Percentiles rank a stretch among this genome's conserved stretches.
These are phyloP conservation scores for Pyrrhosoma nymphula DNA, from an alignment of 2,888 invertebrate genomes.

Conservation along the genomic window DNA sequence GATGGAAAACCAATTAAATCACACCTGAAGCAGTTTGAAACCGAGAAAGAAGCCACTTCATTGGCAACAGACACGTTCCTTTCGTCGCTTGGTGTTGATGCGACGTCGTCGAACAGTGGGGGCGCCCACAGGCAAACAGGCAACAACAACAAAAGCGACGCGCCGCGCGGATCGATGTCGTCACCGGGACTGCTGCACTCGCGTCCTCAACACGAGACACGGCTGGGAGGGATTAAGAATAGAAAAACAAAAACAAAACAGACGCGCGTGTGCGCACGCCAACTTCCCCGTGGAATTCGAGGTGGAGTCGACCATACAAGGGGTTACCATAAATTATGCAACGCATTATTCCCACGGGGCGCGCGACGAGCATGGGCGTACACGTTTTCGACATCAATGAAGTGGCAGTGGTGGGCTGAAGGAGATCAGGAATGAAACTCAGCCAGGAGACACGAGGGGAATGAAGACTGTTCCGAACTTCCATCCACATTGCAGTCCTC, in stretches of 20 bases:
- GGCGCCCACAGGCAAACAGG: too few species aligned
- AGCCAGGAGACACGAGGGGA: not conserved
- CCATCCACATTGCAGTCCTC: too few species aligned
- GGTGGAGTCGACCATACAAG: not conserved
- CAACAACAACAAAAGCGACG: too few species aligned
- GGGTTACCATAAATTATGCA: not conserved
- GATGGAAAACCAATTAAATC: too few species aligned
- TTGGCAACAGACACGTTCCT: too few species aligned
- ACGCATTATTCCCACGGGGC: slow-evolving; percentile 1
- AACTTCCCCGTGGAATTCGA: slow-evolving; percentile 14
- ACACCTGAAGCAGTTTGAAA: too few species aligned
- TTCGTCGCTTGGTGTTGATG: too few species aligned
- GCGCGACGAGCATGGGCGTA: not conserved
- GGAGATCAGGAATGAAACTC: not conserved
- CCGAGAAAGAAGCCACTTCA: too few species aligned
- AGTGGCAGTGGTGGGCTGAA: not conserved
- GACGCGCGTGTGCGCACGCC: not conserved
- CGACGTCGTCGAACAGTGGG: too few species aligned
- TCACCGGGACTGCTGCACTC: not conserved
- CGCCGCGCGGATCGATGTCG: not conserved
- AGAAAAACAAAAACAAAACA: not conserved
- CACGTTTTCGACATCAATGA: not conserved
- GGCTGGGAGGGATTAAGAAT: not conserved
- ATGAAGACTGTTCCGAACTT: not conserved
- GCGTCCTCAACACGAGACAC: slow-evolving; percentile 10